Percentiles rank a stretch among this genome's conserved stretches.
Conservation (phyloP, 2,888 invertebrate species). For the Allolobophora icterica region DNA sequence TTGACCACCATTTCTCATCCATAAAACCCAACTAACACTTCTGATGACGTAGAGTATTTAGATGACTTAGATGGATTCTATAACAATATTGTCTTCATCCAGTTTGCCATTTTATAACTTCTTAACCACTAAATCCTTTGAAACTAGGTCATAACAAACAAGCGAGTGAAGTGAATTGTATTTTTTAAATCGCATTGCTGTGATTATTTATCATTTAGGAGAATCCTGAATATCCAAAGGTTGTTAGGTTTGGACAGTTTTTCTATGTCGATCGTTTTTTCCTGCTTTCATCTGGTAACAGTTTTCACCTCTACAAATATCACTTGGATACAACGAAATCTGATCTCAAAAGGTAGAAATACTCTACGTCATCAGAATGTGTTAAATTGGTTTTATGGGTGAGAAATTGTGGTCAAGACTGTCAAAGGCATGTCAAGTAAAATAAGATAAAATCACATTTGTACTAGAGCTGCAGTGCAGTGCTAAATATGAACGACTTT, state of each 20-base stretch:
- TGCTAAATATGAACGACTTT: too few species aligned
- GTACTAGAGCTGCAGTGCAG: too few species aligned
- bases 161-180: neutral
- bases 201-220: conserved; percentile 42
- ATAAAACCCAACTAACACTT: too few species aligned
- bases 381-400: neutral
- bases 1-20: too few species aligned
- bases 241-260: conserved; percentile 60
- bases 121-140: neutral
- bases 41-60: too few species aligned
- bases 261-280: conserved; percentile 65
- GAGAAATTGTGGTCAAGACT: neutral
- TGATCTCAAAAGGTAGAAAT: conserved; percentile 57
- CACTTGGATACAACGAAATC: conserved; percentile 56
- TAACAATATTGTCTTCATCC: neutral
- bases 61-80: neutral
- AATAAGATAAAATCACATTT: neutral
- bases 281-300: conserved; percentile 55
- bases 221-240: conserved; percentile 55
- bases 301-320: conserved; percentile 61
- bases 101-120: neutral
- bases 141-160: neutral
- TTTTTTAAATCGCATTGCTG: neutral
- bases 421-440: too few species aligned
- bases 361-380: neutral